These are phyloP conservation scores for Creontiades dilutus DNA, from an alignment of 2,888 invertebrate genomes.

Conservation along the genomic window DNA sequence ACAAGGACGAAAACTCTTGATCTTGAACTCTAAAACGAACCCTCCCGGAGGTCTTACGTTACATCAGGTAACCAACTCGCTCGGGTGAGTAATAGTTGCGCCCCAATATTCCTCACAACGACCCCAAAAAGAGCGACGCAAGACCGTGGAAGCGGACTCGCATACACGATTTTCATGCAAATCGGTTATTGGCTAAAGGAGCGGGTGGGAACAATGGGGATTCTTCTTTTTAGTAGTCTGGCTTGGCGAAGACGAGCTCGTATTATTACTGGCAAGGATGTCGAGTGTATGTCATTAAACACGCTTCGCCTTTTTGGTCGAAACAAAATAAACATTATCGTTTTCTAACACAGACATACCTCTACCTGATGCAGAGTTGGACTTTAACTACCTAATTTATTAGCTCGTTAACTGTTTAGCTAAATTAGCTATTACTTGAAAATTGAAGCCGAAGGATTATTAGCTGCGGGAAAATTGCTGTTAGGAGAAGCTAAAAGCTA, in stretches of 20 bases:
- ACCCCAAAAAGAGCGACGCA: neutral
- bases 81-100: neutral
- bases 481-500: too few relatives aligned
- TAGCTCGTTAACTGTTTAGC: too few relatives aligned
- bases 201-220: neutral
- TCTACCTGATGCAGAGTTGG: too few relatives aligned
- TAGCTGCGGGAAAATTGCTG: too few relatives aligned
- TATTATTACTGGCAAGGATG: conserved; percentile 9
- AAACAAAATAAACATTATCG: neutral
- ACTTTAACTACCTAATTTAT: too few relatives aligned
- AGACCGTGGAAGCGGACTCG: conserved; percentile 15
- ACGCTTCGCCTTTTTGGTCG: neutral
- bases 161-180: conserved; percentile 35
- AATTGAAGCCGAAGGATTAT: too few relatives aligned
- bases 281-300: neutral
- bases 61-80: neutral
- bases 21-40: conserved; percentile 3
- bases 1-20: neutral
- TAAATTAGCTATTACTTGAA: too few relatives aligned
- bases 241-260: neutral
- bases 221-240: conserved; percentile 8
- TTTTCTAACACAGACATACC: too few relatives aligned
- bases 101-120: neutral
- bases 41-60: neutral
- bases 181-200: conserved; percentile 35